Percentiles rank a stretch among this genome's conserved stretches.
Evolutionary conservation across 2,888 invertebrate genomes (phyloP).

Genomic region (Drosophila longiperda): DNA sequence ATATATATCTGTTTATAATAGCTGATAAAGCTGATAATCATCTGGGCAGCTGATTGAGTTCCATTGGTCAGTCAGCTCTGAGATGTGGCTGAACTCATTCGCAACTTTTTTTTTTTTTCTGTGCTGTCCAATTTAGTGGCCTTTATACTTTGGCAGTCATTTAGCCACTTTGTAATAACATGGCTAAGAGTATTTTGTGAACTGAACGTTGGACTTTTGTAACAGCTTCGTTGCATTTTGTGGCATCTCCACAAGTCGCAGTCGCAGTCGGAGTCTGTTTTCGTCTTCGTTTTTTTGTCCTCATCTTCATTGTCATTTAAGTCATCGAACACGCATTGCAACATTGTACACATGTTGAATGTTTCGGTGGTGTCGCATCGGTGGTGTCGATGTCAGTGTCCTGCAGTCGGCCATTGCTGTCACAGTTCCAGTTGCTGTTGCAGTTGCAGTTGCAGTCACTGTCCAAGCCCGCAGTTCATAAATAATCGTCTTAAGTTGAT

Average conservation of each 20-base stretch:
- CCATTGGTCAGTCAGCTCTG: conserved; percentile 11
- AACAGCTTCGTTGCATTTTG: conserved; percentile 22
- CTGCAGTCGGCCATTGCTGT: conserved; percentile 69
- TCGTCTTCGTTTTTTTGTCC: conserved; percentile 22
- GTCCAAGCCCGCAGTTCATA: conserved; percentile 67
- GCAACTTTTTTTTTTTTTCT: not conserved
- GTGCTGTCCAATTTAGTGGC: not conserved
- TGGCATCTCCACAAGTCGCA: conserved; percentile 17
- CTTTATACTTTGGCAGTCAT: conserved; percentile 47
- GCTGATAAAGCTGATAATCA: conserved; percentile 12
- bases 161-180: conserved; percentile 78
- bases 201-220: conserved; percentile 39
- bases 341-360: conserved; percentile 72
- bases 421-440: not conserved
- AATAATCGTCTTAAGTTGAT: conserved; percentile 81
- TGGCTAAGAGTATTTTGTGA: conserved; percentile 76
- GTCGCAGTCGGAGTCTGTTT: conserved; percentile 2
- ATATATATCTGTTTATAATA: not conserved
- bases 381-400: conserved; percentile 69
- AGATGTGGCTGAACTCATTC: conserved; percentile 4
- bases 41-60: conserved; percentile 45
- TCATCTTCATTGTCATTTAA: conserved; percentile 70
- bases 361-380: conserved; percentile 21
- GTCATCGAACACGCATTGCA: conserved; percentile 84
- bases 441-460: conserved; percentile 30